phyloP scores from a whole-genome alignment of 2,113 vertebrate species.

The Paratilapia polleni region DNA sequence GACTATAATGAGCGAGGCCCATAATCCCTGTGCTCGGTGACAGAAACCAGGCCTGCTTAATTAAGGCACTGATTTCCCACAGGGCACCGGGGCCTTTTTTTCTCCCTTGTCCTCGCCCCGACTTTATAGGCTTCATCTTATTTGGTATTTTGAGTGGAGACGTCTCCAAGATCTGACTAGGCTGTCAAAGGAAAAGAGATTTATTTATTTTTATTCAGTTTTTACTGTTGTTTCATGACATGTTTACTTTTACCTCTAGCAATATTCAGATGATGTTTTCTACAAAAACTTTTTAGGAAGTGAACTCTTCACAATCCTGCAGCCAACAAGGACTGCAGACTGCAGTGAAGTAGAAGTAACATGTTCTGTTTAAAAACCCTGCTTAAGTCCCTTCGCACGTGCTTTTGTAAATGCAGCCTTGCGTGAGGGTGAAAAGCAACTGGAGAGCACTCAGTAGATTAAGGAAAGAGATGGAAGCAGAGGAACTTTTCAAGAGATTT shows the following conservation, averaged over 20 bases:
- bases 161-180: slow-evolving; percentile 17
- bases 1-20: slow-evolving; percentile 65
- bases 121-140: slow-evolving; percentile 55
- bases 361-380: slow-evolving; percentile 14
- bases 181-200: background rate
- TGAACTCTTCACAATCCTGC: background rate
- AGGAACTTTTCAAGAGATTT: slow-evolving; percentile 25
- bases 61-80: slow-evolving; percentile 79
- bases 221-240: background rate
- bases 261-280: slow-evolving; percentile 24
- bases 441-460: slow-evolving; percentile 17
- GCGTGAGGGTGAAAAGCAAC: slow-evolving; percentile 15
- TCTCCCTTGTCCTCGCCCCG: slow-evolving; percentile 2
- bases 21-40: slow-evolving; percentile 69
- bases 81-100: slow-evolving; percentile 60
- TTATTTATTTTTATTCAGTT: background rate
- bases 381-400: slow-evolving; percentile 8
- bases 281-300: slow-evolving; percentile 26
- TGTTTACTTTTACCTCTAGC: background rate
- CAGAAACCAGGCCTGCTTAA: slow-evolving; percentile 75
- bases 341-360: slow-evolving; percentile 34
- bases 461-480: background rate
- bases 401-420: slow-evolving; percentile 6
- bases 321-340: background rate
- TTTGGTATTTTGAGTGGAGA: slow-evolving; percentile 35